Conservation (phyloP, 2,797 vertebrate species). For the Myotis daubentonii region DNA sequence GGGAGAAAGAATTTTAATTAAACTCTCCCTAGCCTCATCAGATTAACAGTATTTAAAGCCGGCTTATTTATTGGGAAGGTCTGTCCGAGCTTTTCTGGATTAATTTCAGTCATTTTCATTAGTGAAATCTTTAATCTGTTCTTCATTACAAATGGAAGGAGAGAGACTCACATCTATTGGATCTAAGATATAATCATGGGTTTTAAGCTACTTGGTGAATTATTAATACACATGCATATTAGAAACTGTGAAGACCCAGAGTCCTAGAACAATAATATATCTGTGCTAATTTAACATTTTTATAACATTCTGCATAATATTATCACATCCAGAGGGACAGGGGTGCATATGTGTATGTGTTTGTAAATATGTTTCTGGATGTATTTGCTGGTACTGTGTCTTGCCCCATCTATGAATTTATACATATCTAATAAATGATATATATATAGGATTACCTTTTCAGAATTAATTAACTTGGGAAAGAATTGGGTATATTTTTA, state of each 20-base stretch:
- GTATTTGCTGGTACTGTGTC: neutral
- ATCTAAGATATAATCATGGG: constrained; percentile 61
- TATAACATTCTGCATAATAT: neutral
- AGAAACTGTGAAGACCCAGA: constrained; percentile 63
- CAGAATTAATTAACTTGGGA: neutral
- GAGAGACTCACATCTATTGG: constrained; percentile 42
- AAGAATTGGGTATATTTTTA: neutral
- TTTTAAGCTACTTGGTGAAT: constrained; percentile 61
- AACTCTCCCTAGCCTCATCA: constrained; percentile 64
- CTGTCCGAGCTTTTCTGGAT: constrained; percentile 54
- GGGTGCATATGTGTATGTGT: neutral
- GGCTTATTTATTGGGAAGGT: constrained; percentile 59
- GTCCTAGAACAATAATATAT: constrained; percentile 11
- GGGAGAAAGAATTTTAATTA: constrained; percentile 74
- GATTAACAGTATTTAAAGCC: constrained; percentile 71
- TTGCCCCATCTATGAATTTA: neutral
- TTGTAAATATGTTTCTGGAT: neutral
- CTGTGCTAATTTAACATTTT: constrained; percentile 29
- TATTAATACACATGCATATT: constrained; percentile 52
- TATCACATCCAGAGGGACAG: neutral
- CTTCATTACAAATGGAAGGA: constrained; percentile 69
- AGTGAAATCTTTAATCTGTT: constrained; percentile 71
- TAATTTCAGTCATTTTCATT: constrained; percentile 78
- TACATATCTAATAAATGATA: neutral
- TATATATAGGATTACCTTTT: neutral